Conservation (phyloP, 2,113 vertebrate genomes). For the Pedionomus torquatus region DNA sequence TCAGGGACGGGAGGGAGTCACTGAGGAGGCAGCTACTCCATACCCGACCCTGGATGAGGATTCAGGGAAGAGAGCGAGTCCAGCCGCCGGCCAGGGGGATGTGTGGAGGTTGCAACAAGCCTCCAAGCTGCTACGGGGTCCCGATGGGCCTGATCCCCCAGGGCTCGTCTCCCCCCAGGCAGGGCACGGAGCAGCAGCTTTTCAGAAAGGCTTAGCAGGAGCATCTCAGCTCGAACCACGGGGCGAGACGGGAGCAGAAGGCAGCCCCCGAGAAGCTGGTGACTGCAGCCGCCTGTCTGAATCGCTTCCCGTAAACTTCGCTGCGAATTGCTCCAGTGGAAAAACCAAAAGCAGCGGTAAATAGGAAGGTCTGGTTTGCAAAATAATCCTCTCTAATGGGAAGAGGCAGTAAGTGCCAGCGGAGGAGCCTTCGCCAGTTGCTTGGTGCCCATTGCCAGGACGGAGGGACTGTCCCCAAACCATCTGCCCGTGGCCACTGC, state of each 20-base stretch:
- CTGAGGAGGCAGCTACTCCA: not conserved
- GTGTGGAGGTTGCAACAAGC: not conserved
- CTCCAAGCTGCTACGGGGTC: not conserved
- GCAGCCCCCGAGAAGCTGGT: not conserved
- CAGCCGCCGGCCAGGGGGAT: not conserved
- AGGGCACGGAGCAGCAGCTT: not conserved
- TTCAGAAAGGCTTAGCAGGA: not conserved
- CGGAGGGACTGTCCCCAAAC: accelerated
- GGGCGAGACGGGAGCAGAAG: accelerated
- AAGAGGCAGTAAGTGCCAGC: constrained; percentile 40
- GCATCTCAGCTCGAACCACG: accelerated
- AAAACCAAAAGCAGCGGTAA: not conserved
- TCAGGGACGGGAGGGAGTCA: not conserved
- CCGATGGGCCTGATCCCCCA: accelerated
- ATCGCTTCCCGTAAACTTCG: not conserved
- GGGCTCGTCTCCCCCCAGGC: accelerated
- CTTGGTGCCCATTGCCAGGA: not conserved
- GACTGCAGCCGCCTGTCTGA: not conserved
- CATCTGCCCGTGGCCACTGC: accelerated
- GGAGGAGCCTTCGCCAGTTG: not conserved
- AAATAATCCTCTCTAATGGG: constrained; percentile 49
- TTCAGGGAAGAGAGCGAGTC: not conserved
- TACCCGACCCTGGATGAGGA: not conserved
- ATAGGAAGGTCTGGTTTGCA: not conserved
- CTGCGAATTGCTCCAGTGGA: not conserved